A percentile compares a stretch with the other conserved stretches of the same genome.
phyloP scores from a whole-genome alignment of 2,888 invertebrate genomes.

The Drosophila yooni region DNA sequence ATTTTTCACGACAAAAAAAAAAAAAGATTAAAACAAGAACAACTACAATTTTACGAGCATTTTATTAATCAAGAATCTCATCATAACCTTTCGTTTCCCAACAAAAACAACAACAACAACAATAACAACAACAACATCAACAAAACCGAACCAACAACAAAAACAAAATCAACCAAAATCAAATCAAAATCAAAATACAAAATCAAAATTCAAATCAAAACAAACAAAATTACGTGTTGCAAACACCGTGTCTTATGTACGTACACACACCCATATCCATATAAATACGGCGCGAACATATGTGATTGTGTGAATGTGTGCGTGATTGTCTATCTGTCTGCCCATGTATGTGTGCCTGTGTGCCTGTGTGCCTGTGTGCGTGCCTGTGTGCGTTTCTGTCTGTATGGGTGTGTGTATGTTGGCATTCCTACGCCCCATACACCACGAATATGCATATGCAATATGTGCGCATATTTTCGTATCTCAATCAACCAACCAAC shows the following conservation, averaged over 20 bases:
- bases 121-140: constrained; percentile 33
- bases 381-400: constrained; percentile 12
- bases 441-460: constrained; percentile 39
- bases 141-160: constrained; percentile 53
- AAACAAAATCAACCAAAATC: constrained; percentile 51
- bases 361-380: constrained; percentile 5
- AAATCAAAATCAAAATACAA: constrained; percentile 45
- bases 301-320: constrained; percentile 6
- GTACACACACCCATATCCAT: constrained; percentile 61
- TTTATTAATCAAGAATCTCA: constrained; percentile 77
- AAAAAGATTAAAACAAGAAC: constrained; percentile 31
- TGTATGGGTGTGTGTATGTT: constrained; percentile 61
- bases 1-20: constrained; percentile 49
- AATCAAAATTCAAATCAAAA: constrained; percentile 37
- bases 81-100: constrained; percentile 78
- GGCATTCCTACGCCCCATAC: constrained; percentile 40
- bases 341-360: constrained; percentile 2
- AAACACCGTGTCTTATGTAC: constrained; percentile 49
- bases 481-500: constrained; percentile 47
- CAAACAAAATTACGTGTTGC: constrained; percentile 40
- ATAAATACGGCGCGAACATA: constrained; percentile 17
- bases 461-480: constrained; percentile 41
- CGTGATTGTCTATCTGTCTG: not conserved
- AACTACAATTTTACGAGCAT: constrained; percentile 60
- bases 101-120: constrained; percentile 51